Evolutionary conservation across 2,888 invertebrate genomes (phyloP), one percentile per base, ranked within the genome.

Genomic region (Patella pellucida): DNA sequence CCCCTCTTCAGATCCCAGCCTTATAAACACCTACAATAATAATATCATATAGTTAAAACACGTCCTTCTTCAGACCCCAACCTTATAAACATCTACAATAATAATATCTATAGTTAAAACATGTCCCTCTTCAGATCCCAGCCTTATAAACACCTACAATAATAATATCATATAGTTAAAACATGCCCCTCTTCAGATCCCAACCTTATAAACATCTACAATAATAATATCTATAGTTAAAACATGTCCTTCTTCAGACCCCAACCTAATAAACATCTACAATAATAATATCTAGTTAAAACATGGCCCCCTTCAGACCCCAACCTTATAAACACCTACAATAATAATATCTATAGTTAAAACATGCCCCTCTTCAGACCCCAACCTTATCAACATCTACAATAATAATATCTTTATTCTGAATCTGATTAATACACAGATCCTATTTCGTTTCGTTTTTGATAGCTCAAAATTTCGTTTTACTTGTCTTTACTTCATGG

Each of bases 1-100:
- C 1, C 31, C 31, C 5, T 41, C 7, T 41, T 41, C 31, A 41
- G 31, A 41, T 41, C 31, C 31, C 31, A 4, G 5, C 5, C 31
- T 5, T 0, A 41, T 41, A 41, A 41, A 27, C 5, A 19, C 23
- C 62, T 23, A 19, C 19, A 62, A 62, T 9, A 23, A 62, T 5
- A 11, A 83, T 76, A 0, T 77, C 73, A n/a, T 41, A 88, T 41
- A 0, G 81, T 80, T 51, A 87, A 71, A 9, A 84, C 79, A 69
- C 84, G 82, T 9, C 73, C 76, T 1, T 72, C 70, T 5, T 77
- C 77, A 1, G 62, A 62, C 7, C 62, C 62, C 11, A 62, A 14
- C 11, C 23, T 12, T 23, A 62, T 23, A 12, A 23, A 23, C 14
- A 62, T 11, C 62, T 62, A 23, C 19, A 62, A 62, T 23, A 14